Evolutionary conservation across 2,888 invertebrate species (phyloP).

Genomic region (Tuberolachnus salignus): DNA sequence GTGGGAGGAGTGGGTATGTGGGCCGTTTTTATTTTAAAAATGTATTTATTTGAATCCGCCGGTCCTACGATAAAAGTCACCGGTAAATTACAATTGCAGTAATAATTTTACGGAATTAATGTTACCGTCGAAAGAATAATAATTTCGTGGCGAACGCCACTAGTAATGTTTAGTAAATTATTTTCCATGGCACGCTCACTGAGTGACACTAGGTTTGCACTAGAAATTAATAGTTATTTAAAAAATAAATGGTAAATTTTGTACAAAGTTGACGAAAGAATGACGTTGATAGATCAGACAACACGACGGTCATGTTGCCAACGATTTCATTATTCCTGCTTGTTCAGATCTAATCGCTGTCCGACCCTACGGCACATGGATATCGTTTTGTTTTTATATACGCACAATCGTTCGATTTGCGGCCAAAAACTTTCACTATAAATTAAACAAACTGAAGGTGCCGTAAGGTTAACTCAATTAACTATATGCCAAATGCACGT

Average conservation of each 20-base stretch:
- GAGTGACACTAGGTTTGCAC: too few species aligned
- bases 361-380: neutral
- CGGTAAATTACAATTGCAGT: too few species aligned
- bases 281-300: neutral
- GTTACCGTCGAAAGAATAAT: too few species aligned
- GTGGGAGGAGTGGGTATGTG: too few species aligned
- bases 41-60: too few species aligned
- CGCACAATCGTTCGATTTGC: neutral
- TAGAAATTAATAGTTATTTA: neutral
- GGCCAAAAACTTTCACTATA: slow-evolving; percentile 42
- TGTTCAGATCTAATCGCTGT: neutral
- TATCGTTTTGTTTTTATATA: neutral
- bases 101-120: too few species aligned
- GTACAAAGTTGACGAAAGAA: neutral
- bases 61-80: too few species aligned
- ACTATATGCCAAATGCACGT: slow-evolving; percentile 35
- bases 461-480: slow-evolving; percentile 33
- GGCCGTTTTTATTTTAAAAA: too few species aligned
- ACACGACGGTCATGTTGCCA: neutral
- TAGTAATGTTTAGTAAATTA: too few species aligned
- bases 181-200: too few species aligned
- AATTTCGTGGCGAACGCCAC: too few species aligned
- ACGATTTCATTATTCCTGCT: neutral
- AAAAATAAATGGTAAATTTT: neutral
- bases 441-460: slow-evolving; percentile 33